Conservation (phyloP, 2,797 vertebrate genomes). For the Siniperca undulata region DNA sequence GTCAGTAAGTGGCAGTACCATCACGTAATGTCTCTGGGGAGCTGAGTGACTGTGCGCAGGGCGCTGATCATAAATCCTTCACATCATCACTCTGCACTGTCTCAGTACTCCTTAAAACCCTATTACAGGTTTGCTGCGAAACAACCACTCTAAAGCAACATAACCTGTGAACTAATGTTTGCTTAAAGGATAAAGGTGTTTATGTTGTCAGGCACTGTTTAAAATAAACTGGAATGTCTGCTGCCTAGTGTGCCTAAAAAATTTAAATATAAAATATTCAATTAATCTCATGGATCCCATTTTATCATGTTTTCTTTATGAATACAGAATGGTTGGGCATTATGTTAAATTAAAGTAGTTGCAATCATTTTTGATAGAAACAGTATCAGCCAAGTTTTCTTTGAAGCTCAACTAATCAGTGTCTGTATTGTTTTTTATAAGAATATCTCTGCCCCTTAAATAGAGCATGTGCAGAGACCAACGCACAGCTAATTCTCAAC, state of each 20-base stretch:
- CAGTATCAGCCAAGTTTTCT: not conserved
- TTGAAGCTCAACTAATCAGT: not conserved
- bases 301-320: not conserved
- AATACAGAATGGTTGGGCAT: not conserved
- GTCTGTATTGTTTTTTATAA: no score
- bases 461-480: not conserved
- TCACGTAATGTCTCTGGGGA: not conserved
- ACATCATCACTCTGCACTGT: not conserved
- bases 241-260: not conserved
- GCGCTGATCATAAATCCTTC: not conserved
- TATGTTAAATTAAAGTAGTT: not conserved
- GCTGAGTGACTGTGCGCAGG: not conserved
- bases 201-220: no score
- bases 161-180: not conserved
- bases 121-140: not conserved
- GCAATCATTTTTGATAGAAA: not conserved
- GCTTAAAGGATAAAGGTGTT: slow-evolving; percentile 4
- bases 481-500: no score
- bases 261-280: no score
- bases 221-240: not conserved
- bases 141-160: not conserved
- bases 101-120: not conserved
- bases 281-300: not conserved
- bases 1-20: not conserved
- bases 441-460: not conserved